Conservation (phyloP, 2,797 vertebrate species). For the Malacoraja senta region DNA sequence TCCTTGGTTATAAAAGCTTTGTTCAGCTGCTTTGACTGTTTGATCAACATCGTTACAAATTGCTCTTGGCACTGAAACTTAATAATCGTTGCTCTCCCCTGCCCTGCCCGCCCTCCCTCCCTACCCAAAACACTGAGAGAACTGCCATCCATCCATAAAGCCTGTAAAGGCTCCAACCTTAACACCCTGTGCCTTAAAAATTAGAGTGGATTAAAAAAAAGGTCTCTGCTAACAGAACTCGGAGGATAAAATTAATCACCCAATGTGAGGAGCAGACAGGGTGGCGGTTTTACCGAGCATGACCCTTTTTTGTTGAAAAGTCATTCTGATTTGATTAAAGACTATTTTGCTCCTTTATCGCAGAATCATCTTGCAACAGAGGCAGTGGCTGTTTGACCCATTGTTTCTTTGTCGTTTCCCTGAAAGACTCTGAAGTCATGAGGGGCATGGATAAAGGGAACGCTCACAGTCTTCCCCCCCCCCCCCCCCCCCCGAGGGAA, state of each 20-base stretch:
- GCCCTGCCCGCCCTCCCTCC: neutral
- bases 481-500: no score
- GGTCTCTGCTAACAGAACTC: neutral
- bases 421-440: neutral
- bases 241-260: neutral
- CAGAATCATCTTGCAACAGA: neutral
- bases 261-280: neutral
- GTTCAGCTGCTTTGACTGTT: conserved; percentile 20
- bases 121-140: neutral
- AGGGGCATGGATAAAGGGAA: no score
- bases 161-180: neutral
- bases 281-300: neutral
- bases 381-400: neutral
- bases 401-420: neutral
- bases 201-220: neutral
- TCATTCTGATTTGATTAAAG: neutral
- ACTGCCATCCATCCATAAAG: neutral
- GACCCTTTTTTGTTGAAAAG: neutral
- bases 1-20: conserved; percentile 15
- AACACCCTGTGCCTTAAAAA: neutral
- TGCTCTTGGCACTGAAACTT: neutral
- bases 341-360: neutral
- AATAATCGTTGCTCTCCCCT: neutral
- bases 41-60: neutral
- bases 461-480: no score